Base-by-base conservation (phyloP, 1,140 invertebrate genomes). In the Oedothorax gibbosus region DNA sequence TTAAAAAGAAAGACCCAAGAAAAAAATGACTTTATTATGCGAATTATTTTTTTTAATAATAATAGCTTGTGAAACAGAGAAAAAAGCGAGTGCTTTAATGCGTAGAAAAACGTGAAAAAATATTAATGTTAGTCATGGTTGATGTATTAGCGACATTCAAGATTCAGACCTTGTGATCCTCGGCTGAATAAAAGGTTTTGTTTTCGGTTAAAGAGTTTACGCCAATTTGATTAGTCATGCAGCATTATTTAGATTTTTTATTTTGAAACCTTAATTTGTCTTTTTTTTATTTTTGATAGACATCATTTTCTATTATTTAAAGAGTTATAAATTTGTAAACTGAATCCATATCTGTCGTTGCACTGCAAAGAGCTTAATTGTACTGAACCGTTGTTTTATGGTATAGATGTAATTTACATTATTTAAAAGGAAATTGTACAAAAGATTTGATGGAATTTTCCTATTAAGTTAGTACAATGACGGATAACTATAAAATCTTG, bases 211-310 rank as follows among this genome's bases (percentile, higher is more conserved):
- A 71, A 71, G 53, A 71, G 68, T 51, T 71, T 51, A 71, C 68
- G 68, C 68, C 49, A n/a, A 51, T 71, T 71, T 71, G 68, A 71
- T 71, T 71, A 71, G 68, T 53, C 68, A 71, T 71, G 53, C 49
- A 18, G 15, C 15, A 71, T 71, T 71, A 71, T 53, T 53, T 71
- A 71, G 20, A 51, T 51, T 53, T 51, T 71, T 51, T 18, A 18
- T 51, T 71, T 71, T 71, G 8, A 71, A n/a, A 51, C 21, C 53
- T 71, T 51, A 71, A 51, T 71, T 71, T 71, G 50, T 51, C 50
- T 71, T n/a, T 49, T 71, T 51, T 51, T 71, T 35, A 5, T 35
- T 1, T 35, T 35, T 35, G 2, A 35, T 2, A 35, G 35, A 35
- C 35, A 35, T 1, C 35, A 5, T 35, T 35, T 35, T 35, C 35